Conservation (phyloP, 2,888 invertebrate genomes). For the Linhomoeus sp. region DNA sequence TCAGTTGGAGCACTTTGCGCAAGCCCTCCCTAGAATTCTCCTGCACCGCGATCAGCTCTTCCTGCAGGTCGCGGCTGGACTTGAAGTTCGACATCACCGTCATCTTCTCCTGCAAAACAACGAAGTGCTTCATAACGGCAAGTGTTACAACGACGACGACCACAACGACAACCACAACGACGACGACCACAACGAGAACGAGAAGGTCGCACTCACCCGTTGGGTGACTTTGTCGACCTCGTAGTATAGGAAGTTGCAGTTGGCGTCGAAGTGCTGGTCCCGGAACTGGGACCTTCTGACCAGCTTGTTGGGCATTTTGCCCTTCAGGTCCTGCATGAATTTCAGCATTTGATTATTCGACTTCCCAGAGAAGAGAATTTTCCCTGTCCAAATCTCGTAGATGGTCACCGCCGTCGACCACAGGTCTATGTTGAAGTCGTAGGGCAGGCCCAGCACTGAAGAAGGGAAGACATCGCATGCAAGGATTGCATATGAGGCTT, state of each 20-base stretch:
- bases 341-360: slow-evolving; percentile 96
- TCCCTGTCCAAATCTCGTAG: slow-evolving; percentile 93
- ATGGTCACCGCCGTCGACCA: slow-evolving; percentile 97
- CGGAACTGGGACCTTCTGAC: slow-evolving; percentile 79
- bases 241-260: slow-evolving; percentile 86
- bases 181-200: too few relatives aligned
- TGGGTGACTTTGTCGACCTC: slow-evolving; percentile 96
- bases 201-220: slow-evolving; percentile 43
- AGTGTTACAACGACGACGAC: too few relatives aligned
- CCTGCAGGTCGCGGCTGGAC: slow-evolving; percentile 58
- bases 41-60: slow-evolving; percentile 70
- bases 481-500: neutral
- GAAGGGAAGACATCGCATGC: slow-evolving; percentile 6
- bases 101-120: slow-evolving; percentile 58
- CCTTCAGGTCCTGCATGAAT: slow-evolving; percentile 92
- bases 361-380: slow-evolving; percentile 90
- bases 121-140: neutral
- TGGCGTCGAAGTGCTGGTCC: slow-evolving; percentile 85
- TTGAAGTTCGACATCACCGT: slow-evolving; percentile 69
- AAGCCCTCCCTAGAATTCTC: slow-evolving; percentile 59
- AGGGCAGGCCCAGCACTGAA: slow-evolving; percentile 70
- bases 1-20: neutral
- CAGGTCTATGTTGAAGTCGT: slow-evolving; percentile 94
- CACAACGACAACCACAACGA: too few relatives aligned
- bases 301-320: slow-evolving; percentile 89